Evolutionary conservation across 2,888 invertebrate genomes (phyloP).

Genomic region (Meta bourneti): DNA sequence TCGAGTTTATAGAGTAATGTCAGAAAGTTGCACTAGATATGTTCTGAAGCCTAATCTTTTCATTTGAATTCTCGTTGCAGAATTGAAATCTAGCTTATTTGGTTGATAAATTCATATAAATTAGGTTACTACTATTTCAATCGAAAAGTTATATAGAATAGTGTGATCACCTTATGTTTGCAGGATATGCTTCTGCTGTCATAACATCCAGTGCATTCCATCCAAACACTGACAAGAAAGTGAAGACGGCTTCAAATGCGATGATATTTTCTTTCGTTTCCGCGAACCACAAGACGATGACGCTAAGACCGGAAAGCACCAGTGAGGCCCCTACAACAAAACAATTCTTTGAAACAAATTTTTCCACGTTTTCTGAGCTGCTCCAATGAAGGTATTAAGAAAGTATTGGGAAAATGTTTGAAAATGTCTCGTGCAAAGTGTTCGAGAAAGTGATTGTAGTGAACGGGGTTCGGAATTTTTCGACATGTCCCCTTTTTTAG

Average conservation of each 20-base stretch:
- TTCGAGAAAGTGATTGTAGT: background rate
- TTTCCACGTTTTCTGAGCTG: no score
- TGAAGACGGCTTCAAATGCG: slow-evolving; percentile 82
- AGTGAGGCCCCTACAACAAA: slow-evolving; percentile 81
- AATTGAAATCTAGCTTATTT: no score
- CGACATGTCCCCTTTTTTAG: no score
- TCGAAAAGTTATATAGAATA: no score
- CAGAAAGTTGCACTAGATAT: no score
- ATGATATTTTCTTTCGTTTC: slow-evolving; percentile 81
- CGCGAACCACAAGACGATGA: slow-evolving; percentile 81
- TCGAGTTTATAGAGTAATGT: no score
- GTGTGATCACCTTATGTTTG: slow-evolving; percentile 81
- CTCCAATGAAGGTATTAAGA: background rate
- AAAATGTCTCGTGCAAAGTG: background rate
- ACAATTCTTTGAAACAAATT: background rate
- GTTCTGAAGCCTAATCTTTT: no score
- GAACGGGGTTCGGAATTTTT: background rate
- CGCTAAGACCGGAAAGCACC: slow-evolving; percentile 81
- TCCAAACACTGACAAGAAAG: slow-evolving; percentile 82
- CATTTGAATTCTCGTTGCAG: no score
- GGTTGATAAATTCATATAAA: no score
- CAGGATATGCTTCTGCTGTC: slow-evolving; percentile 82
- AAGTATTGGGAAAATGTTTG: background rate
- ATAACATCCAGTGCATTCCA: slow-evolving; percentile 82
- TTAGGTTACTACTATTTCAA: no score